Evolutionary conservation across 2,113 vertebrate genomes (phyloP).

Genomic region (Lepidothrix coronata): DNA sequence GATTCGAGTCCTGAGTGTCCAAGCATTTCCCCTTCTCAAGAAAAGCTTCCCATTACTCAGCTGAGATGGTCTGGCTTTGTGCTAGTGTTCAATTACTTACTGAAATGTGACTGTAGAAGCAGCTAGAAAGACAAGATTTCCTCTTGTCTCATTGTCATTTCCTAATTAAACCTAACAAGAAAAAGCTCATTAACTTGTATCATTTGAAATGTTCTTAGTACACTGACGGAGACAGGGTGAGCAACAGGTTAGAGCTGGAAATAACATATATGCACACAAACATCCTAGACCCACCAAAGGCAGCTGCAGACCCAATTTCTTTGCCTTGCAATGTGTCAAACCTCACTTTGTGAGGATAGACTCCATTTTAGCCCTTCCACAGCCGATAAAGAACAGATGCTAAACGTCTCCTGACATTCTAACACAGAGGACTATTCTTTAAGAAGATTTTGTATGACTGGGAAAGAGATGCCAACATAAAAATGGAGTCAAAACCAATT

Average conservation of each 20-base stretch:
- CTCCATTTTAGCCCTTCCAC: background rate
- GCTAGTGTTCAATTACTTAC: background rate
- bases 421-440: background rate
- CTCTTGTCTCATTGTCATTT: background rate
- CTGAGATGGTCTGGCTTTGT: background rate
- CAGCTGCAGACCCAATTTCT: background rate
- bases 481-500: slow-evolving; percentile 27
- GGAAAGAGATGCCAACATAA: slow-evolving; percentile 8
- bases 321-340: background rate
- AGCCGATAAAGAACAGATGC: slow-evolving; percentile 27
- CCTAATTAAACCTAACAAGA: background rate
- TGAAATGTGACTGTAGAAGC: background rate
- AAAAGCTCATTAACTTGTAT: background rate
- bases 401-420: background rate
- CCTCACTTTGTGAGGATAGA: background rate
- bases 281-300: background rate
- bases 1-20: background rate
- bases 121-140: background rate
- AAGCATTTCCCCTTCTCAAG: background rate
- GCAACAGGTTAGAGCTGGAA: background rate
- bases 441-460: background rate
- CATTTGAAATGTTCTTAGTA: background rate
- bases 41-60: background rate
- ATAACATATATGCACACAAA: background rate
- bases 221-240: background rate